Base-by-base conservation (phyloP, 2,113 vertebrate genomes). In the Reinhardtius hippoglossoides region DNA sequence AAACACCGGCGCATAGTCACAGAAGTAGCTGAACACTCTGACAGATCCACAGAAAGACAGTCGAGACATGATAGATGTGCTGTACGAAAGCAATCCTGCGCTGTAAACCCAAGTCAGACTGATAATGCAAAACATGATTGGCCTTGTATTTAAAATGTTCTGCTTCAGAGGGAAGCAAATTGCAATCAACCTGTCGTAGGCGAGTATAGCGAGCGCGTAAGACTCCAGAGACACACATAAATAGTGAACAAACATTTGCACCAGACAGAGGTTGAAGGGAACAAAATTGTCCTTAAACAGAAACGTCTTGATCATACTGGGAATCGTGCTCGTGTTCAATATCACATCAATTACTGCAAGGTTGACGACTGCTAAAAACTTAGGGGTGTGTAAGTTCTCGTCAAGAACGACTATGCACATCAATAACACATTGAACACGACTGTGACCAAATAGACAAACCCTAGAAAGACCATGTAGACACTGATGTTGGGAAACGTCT, bases 121-220 rank as follows among this genome's bases (percentile, higher is more conserved):
- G 0, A 91, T 18, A 27, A 91, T 80, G 40, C 55, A 68, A 20
- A 56, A 59, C 89, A 91, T 89, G 56, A 42, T 81, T 6, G 35
- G n/a, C 26, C 60, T 24, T 13, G 78, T 89, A 70, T 91, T 91
- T 37, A 91, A 75, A 3, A 78, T 23, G 18, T 78, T 60, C 23
- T 90, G 88, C 9, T 57, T 71, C 60, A 92, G 71, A 16, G 89
- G 89, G 13, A 92, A 87, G 50, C 89, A 90, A 26, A 92, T 89
- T 0, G 83, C 80, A 9, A 89, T 73, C 3, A 91, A 69, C 9
- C 89, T 42, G 67, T 90, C 88, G 50, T 90, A 90, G 13, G 89
- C 78, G 1, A 92, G 83, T 16, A 90, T 27, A 5, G 72, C 77
- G 6, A 90, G 59, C 0, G 87, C 70, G 27, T 57, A 69, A 0